These are phyloP conservation scores for Girardinus metallicus DNA, from an alignment of 2,797 vertebrate genomes.

Conservation along the genomic window DNA sequence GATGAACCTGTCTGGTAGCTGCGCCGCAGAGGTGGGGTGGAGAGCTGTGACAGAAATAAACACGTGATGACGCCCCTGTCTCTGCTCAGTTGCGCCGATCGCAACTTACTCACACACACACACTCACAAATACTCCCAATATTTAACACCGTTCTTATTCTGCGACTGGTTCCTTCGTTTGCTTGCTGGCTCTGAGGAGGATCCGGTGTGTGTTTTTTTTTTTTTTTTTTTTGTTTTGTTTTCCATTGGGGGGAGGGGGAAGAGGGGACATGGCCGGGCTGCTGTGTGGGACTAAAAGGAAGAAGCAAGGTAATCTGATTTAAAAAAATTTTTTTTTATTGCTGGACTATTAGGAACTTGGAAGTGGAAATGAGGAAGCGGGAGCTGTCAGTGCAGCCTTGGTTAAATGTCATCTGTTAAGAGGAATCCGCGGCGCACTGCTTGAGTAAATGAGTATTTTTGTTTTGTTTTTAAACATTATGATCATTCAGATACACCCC, in stretches of 20 bases:
- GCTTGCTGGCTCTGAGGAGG: constrained; percentile 12
- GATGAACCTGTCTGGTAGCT: constrained; percentile 71
- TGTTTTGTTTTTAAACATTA: not conserved
- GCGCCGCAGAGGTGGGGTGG: constrained; percentile 70
- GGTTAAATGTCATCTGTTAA: constrained; percentile 8
- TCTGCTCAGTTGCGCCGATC: constrained; percentile 67
- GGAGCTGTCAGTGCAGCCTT: constrained; percentile 27
- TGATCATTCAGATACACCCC: constrained; percentile 2
- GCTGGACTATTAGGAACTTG: constrained; percentile 50
- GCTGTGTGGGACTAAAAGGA: constrained; percentile 87
- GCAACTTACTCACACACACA: constrained; percentile 32
- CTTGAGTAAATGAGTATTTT: not conserved
- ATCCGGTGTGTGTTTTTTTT: not conserved
- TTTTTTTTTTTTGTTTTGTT: too few species aligned
- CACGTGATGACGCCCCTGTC: constrained; percentile 71
- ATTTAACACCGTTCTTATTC: constrained; percentile 23
- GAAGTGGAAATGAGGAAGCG: constrained; percentile 46
- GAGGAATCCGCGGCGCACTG: constrained; percentile 7
- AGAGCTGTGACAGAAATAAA: constrained; percentile 84
- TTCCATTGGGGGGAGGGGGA: too few species aligned
- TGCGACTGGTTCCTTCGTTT: constrained; percentile 35
- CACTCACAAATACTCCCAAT: constrained; percentile 8
- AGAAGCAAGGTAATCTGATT: constrained; percentile 82
- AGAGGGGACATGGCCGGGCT: constrained; percentile 84
- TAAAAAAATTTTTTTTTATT: not conserved